Conservation (phyloP, 1,140 invertebrate species). For the Cyphomyrmex costatus region DNA sequence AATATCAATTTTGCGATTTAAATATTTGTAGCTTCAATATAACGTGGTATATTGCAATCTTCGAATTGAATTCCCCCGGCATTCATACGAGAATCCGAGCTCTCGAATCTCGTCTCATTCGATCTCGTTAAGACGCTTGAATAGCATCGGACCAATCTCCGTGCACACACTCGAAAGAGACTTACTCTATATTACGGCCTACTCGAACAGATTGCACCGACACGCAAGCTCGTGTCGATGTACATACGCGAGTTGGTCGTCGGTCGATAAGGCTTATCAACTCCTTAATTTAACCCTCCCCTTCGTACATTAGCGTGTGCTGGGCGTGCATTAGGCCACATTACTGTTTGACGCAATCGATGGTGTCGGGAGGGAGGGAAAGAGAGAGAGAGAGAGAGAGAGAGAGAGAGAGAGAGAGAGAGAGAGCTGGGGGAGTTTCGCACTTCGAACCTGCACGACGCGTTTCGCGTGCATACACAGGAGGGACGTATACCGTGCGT, state of each 20-base stretch:
- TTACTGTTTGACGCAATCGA: constrained; percentile 78
- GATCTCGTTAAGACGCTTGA: constrained; percentile 27
- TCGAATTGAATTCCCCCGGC: neutral
- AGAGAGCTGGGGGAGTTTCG: constrained; percentile 27
- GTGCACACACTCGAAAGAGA: neutral
- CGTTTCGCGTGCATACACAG: neutral
- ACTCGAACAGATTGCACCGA: constrained; percentile 31
- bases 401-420: no score
- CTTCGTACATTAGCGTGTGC: constrained; percentile 71
- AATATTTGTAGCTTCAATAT: neutral
- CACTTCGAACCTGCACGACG: constrained; percentile 9
- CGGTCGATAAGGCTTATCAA: constrained; percentile 76
- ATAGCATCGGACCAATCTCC: constrained; percentile 23
- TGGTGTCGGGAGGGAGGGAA: constrained; percentile 60
- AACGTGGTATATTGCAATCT: neutral
- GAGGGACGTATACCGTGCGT: neutral
- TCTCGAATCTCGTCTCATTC: constrained; percentile 16
- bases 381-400: neutral
- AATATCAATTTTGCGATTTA: constrained; percentile 27
- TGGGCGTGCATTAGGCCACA: constrained; percentile 73
- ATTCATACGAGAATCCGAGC: constrained; percentile 5
- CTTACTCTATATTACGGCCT: neutral
- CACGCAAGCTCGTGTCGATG: constrained; percentile 27
- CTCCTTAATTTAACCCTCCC: constrained; percentile 74
- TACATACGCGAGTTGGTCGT: constrained; percentile 46